Evolutionary conservation across 2,113 vertebrate genomes (phyloP), one percentile per base, ranked within the genome.

Genomic region (Ammodytes dubius): DNA sequence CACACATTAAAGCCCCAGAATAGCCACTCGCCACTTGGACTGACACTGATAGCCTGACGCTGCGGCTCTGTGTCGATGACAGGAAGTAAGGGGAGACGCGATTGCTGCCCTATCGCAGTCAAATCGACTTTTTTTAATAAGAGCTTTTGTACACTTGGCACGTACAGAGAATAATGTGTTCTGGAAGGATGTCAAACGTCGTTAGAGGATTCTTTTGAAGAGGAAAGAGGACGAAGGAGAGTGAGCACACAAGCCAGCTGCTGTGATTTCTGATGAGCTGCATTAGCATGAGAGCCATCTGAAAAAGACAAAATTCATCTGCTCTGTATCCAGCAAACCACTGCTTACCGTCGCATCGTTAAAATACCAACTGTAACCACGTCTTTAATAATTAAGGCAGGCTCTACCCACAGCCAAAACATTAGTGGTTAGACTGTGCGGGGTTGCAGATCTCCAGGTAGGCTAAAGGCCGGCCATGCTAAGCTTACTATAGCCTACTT

Each of bases 81-180:
- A 88, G 90, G 89, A 89, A 91, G 90, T 70, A 87, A 91, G 65
- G n/a, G 61, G 79, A 77, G 77, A 87, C 76, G 59, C 73, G 49
- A 67, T 56, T 54, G 57, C 59, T 87, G 85, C 81, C 50, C 17
- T 86, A 87, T 90, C 90, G 49, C 85, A 82, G 70, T 71, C 67
- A 50, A 49, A 85, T 84, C 81, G n/a, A 50, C 56, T 70, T 7
- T 47, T 47, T 50, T 46, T 78, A 90, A 88, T 79, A 45, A 45
- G 45, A 59, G 53, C 7, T 50, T 64, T 67, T 27, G 14, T n/a
- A 40, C 63, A 65, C 78, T 87, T 83, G 87, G 86, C 91, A 91
- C 78, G 86, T 54, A 70, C 65, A 14, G 43, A 43, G 17, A 86
- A 11, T 75, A 35, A 68, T 77, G 71, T 27, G 68, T 61, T 81